Evolutionary conservation across 2,888 invertebrate species (phyloP), one percentile per base, ranked within the genome.

Genomic region (Epiblema foenella): DNA sequence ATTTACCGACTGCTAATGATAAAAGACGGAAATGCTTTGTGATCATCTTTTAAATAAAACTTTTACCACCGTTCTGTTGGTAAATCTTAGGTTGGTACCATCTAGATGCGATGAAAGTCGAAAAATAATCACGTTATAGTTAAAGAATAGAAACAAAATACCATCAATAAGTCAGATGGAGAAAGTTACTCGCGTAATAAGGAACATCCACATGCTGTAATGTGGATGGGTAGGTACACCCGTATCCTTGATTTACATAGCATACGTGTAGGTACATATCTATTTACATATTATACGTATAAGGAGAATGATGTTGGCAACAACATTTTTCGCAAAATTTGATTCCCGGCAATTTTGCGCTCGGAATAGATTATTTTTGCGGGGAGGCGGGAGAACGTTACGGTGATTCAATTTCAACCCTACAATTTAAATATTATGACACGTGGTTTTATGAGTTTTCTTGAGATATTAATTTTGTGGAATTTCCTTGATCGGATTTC

Each of bases 291-390:
- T 83, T 81, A 81, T 82, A 81, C 77, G 78, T 66, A 62, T 71
- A 71, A 62, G 71, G 62, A 67, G 71, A 73, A 64, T 63, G 59
- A 68, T 39, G 68, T 63, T 78, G 75, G 81, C 89, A 89, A 89
- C 86, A 85, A 87, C 84, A 86, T 88, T 89, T 89, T 87, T 85
- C 81, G 75, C 83, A 86, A 88, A 89, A 89, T 89, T 89, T 88
- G 86, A 90, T 90, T 89, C 80, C 73, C 83, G 79, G 81, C 87
- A 88, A 88, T 89, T 88, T 89, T 81, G 79, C 82, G 75, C 78
- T 76, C 75, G 85, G 76, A 84, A 87, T 83, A 77, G 85, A 86
- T 88, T 83, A 85, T 85, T 85, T 85, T 86, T 84, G 81, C 78
- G 77, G 78, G 79, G 78, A 80, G 79, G 80, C 77, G 79, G 75